phyloP scores from a whole-genome alignment of 2,888 invertebrate genomes.

The Artemia sp. region DNA sequence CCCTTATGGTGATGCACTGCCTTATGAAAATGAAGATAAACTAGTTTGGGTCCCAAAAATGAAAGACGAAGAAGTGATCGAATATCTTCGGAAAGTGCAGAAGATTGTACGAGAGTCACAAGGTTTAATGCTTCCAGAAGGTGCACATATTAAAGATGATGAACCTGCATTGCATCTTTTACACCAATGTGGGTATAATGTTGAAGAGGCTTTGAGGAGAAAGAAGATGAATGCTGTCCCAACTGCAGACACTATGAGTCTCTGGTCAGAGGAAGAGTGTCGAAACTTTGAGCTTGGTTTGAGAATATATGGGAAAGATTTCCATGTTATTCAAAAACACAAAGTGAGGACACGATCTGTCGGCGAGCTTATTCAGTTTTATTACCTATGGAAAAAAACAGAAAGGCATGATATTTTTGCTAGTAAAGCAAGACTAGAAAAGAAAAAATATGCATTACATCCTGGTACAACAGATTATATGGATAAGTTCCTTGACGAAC shows the following conservation, averaged over 20 bases:
- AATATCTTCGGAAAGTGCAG: slow-evolving; percentile 42
- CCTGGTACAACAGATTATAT: slow-evolving; percentile 87
- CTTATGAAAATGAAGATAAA: slow-evolving; percentile 88
- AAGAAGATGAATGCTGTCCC: slow-evolving; percentile 51
- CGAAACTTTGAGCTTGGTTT: slow-evolving; percentile 90
- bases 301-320: slow-evolving; percentile 84
- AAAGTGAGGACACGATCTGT: slow-evolving; percentile 85
- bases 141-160: slow-evolving; percentile 54
- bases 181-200: slow-evolving; percentile 82
- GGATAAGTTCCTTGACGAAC: slow-evolving; percentile 78
- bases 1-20: slow-evolving; percentile 69
- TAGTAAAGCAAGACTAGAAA: slow-evolving; percentile 69
- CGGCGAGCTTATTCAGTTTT: slow-evolving; percentile 88
- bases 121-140: slow-evolving; percentile 34
- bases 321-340: slow-evolving; percentile 77
- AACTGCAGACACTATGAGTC: slow-evolving; percentile 51
- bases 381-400: slow-evolving; percentile 89
- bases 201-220: slow-evolving; percentile 75
- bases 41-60: slow-evolving; percentile 79
- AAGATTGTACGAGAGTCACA: slow-evolving; percentile 21
- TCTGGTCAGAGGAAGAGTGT: slow-evolving; percentile 95
- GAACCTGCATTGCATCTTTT: slow-evolving; percentile 69
- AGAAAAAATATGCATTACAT: slow-evolving; percentile 77
- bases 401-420: slow-evolving; percentile 82
- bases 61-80: slow-evolving; percentile 52